Conservation (phyloP, 2,797 vertebrate genomes). For the Arrhamphus sclerolepis region DNA sequence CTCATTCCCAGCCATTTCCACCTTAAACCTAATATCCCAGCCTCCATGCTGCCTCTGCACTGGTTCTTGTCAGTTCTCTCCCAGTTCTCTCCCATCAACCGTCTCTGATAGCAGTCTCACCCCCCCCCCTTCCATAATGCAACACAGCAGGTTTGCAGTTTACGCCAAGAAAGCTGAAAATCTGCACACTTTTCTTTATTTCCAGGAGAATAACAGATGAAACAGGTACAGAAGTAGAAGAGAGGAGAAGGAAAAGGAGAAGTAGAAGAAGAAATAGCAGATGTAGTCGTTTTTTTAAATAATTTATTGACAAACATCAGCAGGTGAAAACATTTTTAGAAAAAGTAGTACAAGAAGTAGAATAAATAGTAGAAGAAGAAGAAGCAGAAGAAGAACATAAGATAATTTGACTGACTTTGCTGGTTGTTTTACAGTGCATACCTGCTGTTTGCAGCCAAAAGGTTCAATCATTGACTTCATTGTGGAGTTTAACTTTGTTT, state of each 20-base stretch:
- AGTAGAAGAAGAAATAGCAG: too few species aligned
- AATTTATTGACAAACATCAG: too few species aligned
- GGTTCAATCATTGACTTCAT: too few species aligned
- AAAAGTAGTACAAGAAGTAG: too few species aligned
- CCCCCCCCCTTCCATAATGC: conserved; percentile 6
- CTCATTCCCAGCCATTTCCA: conserved; percentile 12
- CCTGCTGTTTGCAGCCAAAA: too few species aligned
- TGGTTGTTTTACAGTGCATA: too few species aligned
- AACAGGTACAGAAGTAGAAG: conserved; percentile 5
- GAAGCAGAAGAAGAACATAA: too few species aligned
- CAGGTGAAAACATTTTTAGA: too few species aligned
- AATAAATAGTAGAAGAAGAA: too few species aligned
- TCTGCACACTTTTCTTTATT: conserved; percentile 2
- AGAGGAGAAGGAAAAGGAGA: not conserved
- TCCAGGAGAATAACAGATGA: conserved; percentile 39
- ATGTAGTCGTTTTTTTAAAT: too few species aligned
- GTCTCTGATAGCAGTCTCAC: not conserved
- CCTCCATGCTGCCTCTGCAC: conserved; percentile 35
- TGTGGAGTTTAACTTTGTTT: too few species aligned
- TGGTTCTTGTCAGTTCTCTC: conserved; percentile 50
- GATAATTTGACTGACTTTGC: too few species aligned
- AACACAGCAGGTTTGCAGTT: conserved; percentile 27
- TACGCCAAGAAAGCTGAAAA: not conserved
- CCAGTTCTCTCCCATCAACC: conserved; percentile 38
- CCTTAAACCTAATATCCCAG: conserved; percentile 49